Conservation (phyloP, 23 tunicate genomes). For the Clavelina lepadiformis region DNA sequence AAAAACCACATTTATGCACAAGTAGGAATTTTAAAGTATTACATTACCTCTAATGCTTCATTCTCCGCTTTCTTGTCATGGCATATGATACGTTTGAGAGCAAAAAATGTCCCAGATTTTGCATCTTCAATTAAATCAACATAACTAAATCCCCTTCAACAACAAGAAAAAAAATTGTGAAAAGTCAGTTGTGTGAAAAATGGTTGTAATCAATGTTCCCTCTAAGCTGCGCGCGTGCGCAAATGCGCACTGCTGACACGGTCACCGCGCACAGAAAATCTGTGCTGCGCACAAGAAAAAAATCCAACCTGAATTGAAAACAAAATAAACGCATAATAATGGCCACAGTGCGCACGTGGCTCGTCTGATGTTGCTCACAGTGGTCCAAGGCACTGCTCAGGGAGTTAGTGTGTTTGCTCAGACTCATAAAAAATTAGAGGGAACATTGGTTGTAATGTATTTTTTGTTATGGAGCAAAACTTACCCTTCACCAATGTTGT, state of each 20-base stretch:
- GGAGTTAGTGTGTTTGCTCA: no score
- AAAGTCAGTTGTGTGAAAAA: background rate
- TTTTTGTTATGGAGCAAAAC: slow-evolving; percentile 4
- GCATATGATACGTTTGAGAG: slow-evolving; percentile 88
- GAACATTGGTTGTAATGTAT: background rate
- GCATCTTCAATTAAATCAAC: slow-evolving; percentile 85
- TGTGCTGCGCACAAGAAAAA: no score
- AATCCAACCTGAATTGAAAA: no score
- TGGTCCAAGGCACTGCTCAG: no score
- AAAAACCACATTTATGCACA: background rate
- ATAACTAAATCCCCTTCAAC: slow-evolving; percentile 87
- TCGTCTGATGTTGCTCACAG: no score
- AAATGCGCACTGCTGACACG: no score
- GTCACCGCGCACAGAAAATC: no score
- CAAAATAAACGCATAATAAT: no score
- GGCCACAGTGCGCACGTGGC: no score
- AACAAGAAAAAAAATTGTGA: background rate
- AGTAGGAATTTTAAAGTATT: background rate
- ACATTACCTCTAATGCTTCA: slow-evolving; percentile 61
- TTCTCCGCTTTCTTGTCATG: slow-evolving; percentile 73
- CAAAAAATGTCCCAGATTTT: slow-evolving; percentile 76
- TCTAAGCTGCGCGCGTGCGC: no score
- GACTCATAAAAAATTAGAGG: background rate
- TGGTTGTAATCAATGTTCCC: background rate
- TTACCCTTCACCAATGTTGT: slow-evolving; percentile 87